Conservation (phyloP, 2,797 vertebrate species). For the Naso thynnoides region DNA sequence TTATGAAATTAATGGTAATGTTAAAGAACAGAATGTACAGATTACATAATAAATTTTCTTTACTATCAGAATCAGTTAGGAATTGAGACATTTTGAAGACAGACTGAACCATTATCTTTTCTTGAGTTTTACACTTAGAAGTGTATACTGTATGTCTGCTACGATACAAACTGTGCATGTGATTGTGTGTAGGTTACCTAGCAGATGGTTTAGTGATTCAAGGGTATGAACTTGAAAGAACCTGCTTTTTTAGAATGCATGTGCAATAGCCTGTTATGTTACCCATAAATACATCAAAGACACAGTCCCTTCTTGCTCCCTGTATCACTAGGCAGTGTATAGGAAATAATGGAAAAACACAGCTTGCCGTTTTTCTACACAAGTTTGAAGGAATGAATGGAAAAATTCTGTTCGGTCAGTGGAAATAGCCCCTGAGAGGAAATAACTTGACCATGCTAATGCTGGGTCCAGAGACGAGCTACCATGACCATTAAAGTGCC, state of each 20-base stretch:
- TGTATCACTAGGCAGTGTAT: conserved; percentile 54
- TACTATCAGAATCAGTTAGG: neutral
- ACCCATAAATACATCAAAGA: conserved; percentile 25
- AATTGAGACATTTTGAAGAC: neutral
- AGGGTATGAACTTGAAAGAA: neutral
- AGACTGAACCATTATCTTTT: neutral
- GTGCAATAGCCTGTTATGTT: neutral
- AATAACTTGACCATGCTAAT: conserved; percentile 87
- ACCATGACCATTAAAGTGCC: conserved; percentile 83
- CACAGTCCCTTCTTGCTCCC: conserved; percentile 39
- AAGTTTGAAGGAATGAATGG: conserved; percentile 81
- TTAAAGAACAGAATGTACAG: neutral
- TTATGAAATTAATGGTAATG: conserved; percentile 3
- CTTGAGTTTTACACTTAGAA: neutral
- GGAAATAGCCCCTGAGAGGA: conserved; percentile 88
- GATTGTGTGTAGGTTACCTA: neutral
- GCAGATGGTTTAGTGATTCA: neutral
- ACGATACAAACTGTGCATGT: neutral
- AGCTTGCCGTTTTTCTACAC: conserved; percentile 80
- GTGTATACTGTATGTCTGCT: conserved; percentile 3
- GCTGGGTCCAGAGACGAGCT: conserved; percentile 78
- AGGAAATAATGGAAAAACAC: conserved; percentile 85
- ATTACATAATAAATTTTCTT: too few relatives aligned
- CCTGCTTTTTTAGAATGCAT: conserved; percentile 3
- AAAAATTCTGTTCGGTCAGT: conserved; percentile 86